Evolutionary conservation across 2,888 invertebrate species (phyloP).

Genomic region (Rhagonycha lutea): DNA sequence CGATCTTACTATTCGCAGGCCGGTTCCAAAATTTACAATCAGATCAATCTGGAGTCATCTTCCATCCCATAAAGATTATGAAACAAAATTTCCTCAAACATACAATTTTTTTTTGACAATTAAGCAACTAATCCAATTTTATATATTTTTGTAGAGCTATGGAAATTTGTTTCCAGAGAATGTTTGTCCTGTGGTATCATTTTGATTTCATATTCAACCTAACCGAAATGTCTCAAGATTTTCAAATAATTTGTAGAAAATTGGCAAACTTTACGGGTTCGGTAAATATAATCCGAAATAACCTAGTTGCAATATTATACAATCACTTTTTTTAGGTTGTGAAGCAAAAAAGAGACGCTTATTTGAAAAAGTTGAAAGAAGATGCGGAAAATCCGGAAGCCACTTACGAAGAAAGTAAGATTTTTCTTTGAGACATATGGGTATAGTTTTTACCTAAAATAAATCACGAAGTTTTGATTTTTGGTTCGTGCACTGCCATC

Average conservation of each 20-base stretch:
- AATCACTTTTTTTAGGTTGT: conserved; percentile 2
- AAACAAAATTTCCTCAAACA: no score
- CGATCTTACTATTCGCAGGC: no score
- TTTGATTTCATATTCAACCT: not conserved
- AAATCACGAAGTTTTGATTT: no score
- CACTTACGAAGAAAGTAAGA: conserved; percentile 50
- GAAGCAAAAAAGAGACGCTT: conserved; percentile 3
- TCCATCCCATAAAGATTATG: no score
- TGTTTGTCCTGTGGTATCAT: not conserved
- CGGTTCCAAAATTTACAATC: no score
- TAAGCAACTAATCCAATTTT: no score
- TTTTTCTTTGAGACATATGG: no score
- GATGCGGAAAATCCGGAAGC: not conserved
- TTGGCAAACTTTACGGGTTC: not conserved
- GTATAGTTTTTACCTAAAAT: no score
- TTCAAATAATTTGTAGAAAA: not conserved
- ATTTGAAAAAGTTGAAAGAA: not conserved
- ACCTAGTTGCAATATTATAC: not conserved
- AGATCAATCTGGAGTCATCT: no score
- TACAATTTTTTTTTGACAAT: no score
- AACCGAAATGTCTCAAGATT: not conserved
- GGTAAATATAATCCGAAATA: not conserved
- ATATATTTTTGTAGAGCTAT: not conserved
- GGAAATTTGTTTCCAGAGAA: not conserved
- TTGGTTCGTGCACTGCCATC: no score